A percentile compares a stretch with the other conserved stretches of the same genome.
Conservation (phyloP, 2,888 invertebrate species). For the Biston betularia region DNA sequence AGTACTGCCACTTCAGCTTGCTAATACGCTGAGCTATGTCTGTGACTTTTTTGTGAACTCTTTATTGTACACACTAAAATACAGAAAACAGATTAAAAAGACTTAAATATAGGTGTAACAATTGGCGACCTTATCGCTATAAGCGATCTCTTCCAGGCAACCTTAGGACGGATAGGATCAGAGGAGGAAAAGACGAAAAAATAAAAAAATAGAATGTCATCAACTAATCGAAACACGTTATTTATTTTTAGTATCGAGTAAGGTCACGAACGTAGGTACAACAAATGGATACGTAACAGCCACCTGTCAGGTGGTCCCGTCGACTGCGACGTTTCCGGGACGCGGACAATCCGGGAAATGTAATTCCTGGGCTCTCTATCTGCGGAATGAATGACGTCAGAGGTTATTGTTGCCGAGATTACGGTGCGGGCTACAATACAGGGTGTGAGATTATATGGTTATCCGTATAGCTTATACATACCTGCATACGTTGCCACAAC, state of each 20-base stretch:
- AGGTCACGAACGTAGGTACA: background rate
- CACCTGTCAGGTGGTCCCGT: background rate
- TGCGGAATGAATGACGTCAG: slow-evolving; percentile 6
- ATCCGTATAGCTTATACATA: background rate
- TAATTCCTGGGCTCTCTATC: background rate
- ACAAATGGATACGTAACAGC: slow-evolving; percentile 4
- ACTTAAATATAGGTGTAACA: no score
- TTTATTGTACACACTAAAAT: no score
- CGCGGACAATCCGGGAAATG: slow-evolving; percentile 10
- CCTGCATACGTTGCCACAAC: background rate
- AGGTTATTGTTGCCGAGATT: background rate
- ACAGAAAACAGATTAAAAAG: no score
- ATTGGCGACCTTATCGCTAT: no score
- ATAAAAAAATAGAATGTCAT: background rate
- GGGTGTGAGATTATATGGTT: no score
- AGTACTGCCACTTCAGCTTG: no score
- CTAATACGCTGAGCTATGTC: no score
- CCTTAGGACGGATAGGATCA: no score
- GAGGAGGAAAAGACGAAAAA: no score
- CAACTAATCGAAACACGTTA: background rate
- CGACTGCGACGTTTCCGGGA: slow-evolving; percentile 4
- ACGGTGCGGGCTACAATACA: background rate
- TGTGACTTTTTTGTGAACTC: no score
- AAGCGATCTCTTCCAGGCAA: no score
- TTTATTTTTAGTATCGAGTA: background rate